Conservation (phyloP, 2,797 vertebrate species). For the Cichlasoma orientale region DNA sequence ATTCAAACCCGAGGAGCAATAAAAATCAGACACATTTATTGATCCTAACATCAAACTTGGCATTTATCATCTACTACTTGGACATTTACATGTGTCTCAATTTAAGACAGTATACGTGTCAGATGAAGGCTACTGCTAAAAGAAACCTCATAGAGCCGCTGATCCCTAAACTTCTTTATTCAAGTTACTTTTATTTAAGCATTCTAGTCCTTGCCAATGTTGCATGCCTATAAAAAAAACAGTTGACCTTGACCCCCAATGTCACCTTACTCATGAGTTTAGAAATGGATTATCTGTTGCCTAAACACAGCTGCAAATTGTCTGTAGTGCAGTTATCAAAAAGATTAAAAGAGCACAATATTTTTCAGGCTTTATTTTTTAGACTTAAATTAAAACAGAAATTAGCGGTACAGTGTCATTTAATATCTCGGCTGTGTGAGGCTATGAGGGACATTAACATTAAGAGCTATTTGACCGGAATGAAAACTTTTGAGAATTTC, state of each 20-base stretch:
- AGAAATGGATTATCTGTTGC: background rate
- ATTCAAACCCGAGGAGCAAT: no score
- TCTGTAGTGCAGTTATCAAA: background rate
- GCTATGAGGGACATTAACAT: background rate
- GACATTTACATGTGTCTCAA: background rate
- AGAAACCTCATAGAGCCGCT: background rate
- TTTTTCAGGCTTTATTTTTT: background rate
- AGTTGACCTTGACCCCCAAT: slow-evolving; percentile 66
- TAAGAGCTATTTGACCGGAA: background rate
- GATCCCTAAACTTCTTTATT: background rate
- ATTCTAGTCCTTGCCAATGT: background rate
- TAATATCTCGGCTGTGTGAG: background rate
- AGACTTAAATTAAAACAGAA: background rate
- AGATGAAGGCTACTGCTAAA: background rate
- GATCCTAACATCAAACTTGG: background rate
- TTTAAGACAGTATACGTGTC: background rate
- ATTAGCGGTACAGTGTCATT: background rate
- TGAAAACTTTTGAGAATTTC: background rate
- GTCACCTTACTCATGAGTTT: slow-evolving; percentile 39
- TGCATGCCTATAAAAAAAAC: background rate
- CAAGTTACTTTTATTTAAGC: background rate
- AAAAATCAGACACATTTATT: background rate
- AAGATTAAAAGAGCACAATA: background rate
- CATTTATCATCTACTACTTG: background rate
- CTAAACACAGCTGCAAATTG: background rate